Base-by-base conservation (phyloP, 2,113 vertebrate genomes). In the Crotalus tigris region DNA sequence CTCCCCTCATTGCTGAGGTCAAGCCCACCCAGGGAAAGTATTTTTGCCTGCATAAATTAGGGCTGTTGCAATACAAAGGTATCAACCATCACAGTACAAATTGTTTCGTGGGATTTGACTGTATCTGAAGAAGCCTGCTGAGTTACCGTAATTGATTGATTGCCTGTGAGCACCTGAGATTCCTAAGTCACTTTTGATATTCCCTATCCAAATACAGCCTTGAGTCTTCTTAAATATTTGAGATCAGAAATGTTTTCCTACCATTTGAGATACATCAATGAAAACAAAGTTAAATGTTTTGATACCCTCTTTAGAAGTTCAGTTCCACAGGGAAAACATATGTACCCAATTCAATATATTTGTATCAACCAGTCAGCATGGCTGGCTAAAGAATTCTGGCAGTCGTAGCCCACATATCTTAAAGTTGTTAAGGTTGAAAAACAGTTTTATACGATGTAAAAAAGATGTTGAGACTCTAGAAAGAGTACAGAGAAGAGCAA, bases 141-240 rank as follows among this genome's bases (percentile, higher is more conserved):
- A 94, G 75, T 44, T 8, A 39, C 39, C 39, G 39, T 39, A n/a
- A 90, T 0, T 0, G 57, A 39, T 89, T 93, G n/a, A 61, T 0
- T n/a, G 87, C 93, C 64, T 49, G 54, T 44, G 93, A 93, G 93
- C 92, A 57, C 23, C 3, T 44, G 1, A 87, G 93, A 21, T 89
- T 93, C 51, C 94, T 95, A 95, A 94, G 94, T 93, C 94, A 93
- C 94, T 94, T 64, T 69, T 64, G 24, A 58, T 44, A 2, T 89
- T 53, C 81, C 85, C 90, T 33, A 95, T 92, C 91, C 90, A n/a
- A 87, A 93, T 26, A 91, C 85, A 29, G 1, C 0, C 11, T 91
- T 54, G 57, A 75, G 0, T 92, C 87, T 39, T 55, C 94, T 54
- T 88, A 88, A 81, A 33, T 64, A 85, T 7, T 17, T 91, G 88